phyloP scores from a whole-genome alignment of 2,113 vertebrate species.

The Stigmatopora nigra region DNA sequence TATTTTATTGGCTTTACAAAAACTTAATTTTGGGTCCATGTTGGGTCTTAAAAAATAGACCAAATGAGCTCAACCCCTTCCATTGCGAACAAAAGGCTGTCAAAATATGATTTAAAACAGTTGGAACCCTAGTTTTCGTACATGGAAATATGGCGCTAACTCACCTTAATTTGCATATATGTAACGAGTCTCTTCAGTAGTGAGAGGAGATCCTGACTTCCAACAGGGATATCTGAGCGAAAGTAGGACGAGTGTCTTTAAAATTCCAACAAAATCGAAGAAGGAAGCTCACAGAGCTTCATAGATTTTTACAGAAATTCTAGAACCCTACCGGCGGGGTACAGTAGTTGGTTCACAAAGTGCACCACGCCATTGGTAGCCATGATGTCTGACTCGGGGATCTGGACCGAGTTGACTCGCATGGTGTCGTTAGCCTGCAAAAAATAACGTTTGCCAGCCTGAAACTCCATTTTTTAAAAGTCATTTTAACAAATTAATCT shows the following conservation, averaged over 20 bases:
- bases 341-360: constrained; percentile 81
- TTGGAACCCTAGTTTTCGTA: not conserved
- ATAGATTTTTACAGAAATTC: constrained; percentile 19
- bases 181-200: constrained; percentile 82
- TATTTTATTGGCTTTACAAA: too few species aligned
- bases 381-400: constrained; percentile 83
- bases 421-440: constrained; percentile 79
- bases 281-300: not conserved
- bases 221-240: constrained; percentile 80
- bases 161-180: constrained; percentile 86
- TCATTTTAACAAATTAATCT: too few species aligned
- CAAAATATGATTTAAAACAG: not conserved
- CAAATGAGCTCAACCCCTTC: too few species aligned
- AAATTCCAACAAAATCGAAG: not conserved
- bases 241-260: not conserved
- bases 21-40: too few species aligned
- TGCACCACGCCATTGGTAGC: constrained; percentile 92
- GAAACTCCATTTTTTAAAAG: too few species aligned
- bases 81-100: too few species aligned
- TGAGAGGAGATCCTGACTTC: constrained; percentile 78
- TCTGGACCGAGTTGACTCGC: constrained; percentile 78
- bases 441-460: not conserved
- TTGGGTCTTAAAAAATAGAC: too few species aligned
- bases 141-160: not conserved
- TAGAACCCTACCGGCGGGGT: constrained; percentile 76